Conservation (phyloP, 2,888 invertebrate genomes). For the Hyppa rectilinea region DNA sequence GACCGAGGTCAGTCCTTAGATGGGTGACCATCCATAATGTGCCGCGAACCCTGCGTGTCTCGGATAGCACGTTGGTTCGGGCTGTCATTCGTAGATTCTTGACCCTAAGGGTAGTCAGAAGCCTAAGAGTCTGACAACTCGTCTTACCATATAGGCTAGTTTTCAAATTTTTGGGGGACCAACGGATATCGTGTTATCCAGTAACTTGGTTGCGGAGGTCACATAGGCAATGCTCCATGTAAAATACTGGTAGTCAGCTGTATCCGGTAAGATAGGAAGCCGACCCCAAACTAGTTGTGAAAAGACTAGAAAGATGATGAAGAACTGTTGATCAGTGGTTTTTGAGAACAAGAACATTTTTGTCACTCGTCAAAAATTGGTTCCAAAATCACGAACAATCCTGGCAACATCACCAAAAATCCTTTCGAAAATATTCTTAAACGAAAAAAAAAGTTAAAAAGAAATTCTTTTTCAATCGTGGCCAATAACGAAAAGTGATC, state of each 20-base stretch:
- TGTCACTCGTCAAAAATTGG: not conserved
- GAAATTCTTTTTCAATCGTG: conserved; percentile 67
- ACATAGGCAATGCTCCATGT: not conserved
- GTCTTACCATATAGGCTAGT: too few relatives aligned
- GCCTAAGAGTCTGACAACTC: not conserved
- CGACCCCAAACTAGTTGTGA: not conserved
- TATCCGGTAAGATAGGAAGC: not conserved
- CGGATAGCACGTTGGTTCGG: not conserved
- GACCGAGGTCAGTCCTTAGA: not conserved
- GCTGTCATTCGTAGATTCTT: not conserved
- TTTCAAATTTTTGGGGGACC: too few relatives aligned
- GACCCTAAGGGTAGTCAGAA: too few relatives aligned
- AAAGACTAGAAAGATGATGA: too few relatives aligned
- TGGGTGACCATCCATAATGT: not conserved
- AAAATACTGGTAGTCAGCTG: not conserved
- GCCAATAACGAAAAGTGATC: conserved; percentile 74
- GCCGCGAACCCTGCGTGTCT: not conserved
- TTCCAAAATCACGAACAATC: not conserved
- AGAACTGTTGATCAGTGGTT: not conserved
- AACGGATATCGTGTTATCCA: not conserved
- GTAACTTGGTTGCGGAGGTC: not conserved
- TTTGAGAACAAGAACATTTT: not conserved
- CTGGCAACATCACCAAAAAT: conserved; percentile 7
- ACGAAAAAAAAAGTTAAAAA: conserved; percentile 53
- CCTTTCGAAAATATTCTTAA: not conserved